Evolutionary conservation across 2,113 vertebrate genomes (phyloP), one percentile per base, ranked within the genome.

Genomic region (Scalopus aquaticus): DNA sequence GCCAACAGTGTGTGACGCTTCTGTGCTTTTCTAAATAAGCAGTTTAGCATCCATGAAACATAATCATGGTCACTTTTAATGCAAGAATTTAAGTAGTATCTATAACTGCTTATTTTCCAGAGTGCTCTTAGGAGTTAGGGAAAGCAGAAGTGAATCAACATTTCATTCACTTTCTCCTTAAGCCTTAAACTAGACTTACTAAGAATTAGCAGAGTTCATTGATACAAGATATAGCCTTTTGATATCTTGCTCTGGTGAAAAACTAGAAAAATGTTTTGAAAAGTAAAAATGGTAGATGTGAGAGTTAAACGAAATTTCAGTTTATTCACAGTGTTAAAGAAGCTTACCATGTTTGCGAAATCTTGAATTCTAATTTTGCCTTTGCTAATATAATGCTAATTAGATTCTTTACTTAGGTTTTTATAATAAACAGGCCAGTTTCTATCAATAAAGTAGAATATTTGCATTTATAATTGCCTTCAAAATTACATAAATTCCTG

Each of bases 391-490:
- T 69, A 56, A 87, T 80, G 67, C 46, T 77, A 70, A 77, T 90
- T n/a, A 87, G 20, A 84, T 67, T 44, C 70, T 93, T 95, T 87
- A 77, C 39, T 95, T 77, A 62, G 39, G 62, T 10, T 65, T 85
- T 88, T 35, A 19, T 60, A 28, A 46, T 88, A 92, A 84, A 69
- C 35, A 86, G 42, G 35, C 26, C 35, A 77, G 42, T 51, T 85
- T 95, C 62, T 93, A 32, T 90, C 73, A 90, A 32, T 37, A 62
- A 88, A 37, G 32, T 91, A 4, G 46, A 81, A 62, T 93, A 54
- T 86, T 90, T 82, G 17, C 32, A 54, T 76, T 93, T 91, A 80
- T 78, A 96, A 79, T 94, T 70, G 11, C 26, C 86, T 94, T 78
- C 56, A 85, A 72, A 65, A 80, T 93, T 78, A 60, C 70, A 22